phyloP scores from a whole-genome alignment of 2,797 vertebrate species.

The Tokudaia tokunoshimensis region DNA sequence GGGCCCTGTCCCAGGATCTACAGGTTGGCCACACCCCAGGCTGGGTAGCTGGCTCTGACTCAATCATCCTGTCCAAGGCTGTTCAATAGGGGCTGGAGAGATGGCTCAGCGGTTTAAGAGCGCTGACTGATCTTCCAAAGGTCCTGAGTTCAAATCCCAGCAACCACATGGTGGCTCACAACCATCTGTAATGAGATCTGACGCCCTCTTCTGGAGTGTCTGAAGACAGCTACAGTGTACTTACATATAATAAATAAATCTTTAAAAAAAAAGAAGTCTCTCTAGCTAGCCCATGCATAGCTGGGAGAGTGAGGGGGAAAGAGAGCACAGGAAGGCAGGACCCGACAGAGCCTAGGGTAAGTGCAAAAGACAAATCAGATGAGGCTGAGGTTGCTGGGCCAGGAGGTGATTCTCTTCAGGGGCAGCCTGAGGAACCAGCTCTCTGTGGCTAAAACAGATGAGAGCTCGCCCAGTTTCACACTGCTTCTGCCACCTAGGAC shows the following conservation, averaged over 20 bases:
- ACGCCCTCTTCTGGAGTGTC: no score
- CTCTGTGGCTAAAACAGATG: background rate
- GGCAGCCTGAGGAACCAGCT: no score
- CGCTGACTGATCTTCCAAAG: no score
- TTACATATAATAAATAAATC: no score
- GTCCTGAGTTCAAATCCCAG: no score
- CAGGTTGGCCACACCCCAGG: background rate
- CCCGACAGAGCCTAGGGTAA: background rate
- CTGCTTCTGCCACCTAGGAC: background rate
- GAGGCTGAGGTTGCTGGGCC: background rate
- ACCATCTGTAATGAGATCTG: no score
- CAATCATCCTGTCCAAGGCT: rapidly evolving
- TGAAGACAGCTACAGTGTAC: no score
- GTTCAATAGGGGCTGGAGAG: background rate
- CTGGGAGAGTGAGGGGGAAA: rapidly evolving
- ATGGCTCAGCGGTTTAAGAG: no score
- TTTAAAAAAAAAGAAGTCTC: no score
- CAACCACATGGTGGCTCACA: no score
- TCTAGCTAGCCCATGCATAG: background rate
- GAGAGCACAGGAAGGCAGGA: background rate
- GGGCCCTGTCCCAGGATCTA: background rate
- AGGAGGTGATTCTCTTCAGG: background rate
- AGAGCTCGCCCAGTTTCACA: rapidly evolving
- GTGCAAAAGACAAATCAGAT: no score
- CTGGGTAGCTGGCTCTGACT: background rate